A percentile compares a stretch with the other conserved stretches of the same genome.
Conservation (phyloP, 2,888 invertebrate species). For the Trissolcus brochymenae region DNA sequence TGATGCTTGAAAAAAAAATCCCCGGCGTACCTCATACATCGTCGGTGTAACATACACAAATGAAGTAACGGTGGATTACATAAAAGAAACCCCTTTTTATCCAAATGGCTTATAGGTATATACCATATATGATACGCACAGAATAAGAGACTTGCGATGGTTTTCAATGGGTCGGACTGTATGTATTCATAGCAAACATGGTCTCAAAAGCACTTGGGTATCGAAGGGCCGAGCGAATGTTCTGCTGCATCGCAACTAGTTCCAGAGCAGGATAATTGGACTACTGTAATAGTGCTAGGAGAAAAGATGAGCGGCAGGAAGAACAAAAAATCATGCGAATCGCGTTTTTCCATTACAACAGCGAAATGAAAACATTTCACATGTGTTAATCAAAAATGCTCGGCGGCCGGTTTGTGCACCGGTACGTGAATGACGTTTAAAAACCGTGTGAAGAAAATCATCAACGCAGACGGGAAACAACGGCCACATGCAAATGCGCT, state of each 20-base stretch:
- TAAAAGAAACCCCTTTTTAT: slow-evolving; percentile 49
- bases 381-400: no score
- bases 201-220: slow-evolving; percentile 50
- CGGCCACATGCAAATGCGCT: no score
- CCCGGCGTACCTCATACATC: slow-evolving; percentile 26
- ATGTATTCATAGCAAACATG: slow-evolving; percentile 55
- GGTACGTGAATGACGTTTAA: no score
- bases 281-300: background rate
- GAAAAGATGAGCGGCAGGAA: background rate
- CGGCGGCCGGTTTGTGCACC: no score
- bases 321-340: background rate
- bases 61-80: slow-evolving; percentile 47
- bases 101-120: slow-evolving; percentile 39
- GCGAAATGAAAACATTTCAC: no score
- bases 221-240: slow-evolving; percentile 39
- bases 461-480: no score
- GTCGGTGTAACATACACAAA: slow-evolving; percentile 33
- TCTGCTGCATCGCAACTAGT: slow-evolving; percentile 3
- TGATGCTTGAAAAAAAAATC: slow-evolving; percentile 7
- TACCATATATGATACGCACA: slow-evolving; percentile 25
- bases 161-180: slow-evolving; percentile 39
- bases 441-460: no score
- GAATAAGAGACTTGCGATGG: slow-evolving; percentile 39
- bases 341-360: background rate
- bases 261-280: slow-evolving; percentile 3